phyloP scores from a whole-genome alignment of 2,113 vertebrate species.

The Myxocyprinus asiaticus region DNA sequence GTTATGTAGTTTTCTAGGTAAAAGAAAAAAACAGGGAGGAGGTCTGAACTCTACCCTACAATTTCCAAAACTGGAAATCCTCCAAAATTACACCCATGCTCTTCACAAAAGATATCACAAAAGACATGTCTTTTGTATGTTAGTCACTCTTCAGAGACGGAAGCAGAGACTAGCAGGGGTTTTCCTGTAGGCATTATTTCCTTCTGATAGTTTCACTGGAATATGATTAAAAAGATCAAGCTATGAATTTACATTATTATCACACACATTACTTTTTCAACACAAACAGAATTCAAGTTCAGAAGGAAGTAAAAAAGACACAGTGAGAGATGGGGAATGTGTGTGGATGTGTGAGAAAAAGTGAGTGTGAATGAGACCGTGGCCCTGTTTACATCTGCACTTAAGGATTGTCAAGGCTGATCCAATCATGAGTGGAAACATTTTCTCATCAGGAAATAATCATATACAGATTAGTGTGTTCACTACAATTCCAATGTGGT shows the following conservation, averaged over 20 bases:
- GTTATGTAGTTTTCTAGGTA: not conserved
- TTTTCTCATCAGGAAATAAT: no score
- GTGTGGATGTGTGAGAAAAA: not conserved
- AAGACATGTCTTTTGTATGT: not conserved
- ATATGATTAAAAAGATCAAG: not conserved
- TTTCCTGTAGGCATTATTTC: not conserved
- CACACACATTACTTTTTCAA: no score
- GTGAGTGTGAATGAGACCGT: not conserved
- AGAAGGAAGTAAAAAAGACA: no score
- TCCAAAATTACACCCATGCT: not conserved
- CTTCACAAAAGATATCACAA: slow-evolving; percentile 7
- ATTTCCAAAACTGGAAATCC: slow-evolving; percentile 1
- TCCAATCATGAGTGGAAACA: no score
- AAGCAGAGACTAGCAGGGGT: not conserved
- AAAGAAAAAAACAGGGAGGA: not conserved
- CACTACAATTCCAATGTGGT: no score
- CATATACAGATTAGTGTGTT: no score
- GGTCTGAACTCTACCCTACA: not conserved
- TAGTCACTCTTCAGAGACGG: not conserved
- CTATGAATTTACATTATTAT: not conserved
- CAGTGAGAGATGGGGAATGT: not conserved
- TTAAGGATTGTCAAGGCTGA: no score
- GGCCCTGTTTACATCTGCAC: no score
- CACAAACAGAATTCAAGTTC: no score
- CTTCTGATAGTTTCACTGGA: slow-evolving; percentile 5